Evolutionary conservation across 2,113 vertebrate species (phyloP), one percentile per base, ranked within the genome.

Genomic region (Trogon surrucura): DNA sequence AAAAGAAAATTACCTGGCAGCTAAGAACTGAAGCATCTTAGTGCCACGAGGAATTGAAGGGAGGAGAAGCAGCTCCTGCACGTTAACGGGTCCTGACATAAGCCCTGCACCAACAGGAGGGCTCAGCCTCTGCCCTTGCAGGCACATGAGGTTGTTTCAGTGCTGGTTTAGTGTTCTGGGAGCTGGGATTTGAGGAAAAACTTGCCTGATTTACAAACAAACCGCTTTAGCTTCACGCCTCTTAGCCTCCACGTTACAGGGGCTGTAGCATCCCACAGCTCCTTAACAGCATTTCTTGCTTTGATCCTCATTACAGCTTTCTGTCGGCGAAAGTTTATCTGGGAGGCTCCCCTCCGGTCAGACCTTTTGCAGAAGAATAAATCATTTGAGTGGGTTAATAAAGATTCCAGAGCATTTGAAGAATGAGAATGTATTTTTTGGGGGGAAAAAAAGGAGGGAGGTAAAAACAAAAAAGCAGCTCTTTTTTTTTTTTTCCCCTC

Each of bases 161-260:
- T 25, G 47, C 26, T 21, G 38, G 12, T 80, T 16, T 41, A 20
- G 3, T 14, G 3, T 15, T 41, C 51, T 75, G 53, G 60, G 26
- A 54, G 1, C 10, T 27, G 83, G 65, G 70, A 45, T 87, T 84
- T 34, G 44, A n/a, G 50, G 11, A 41, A n/a, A 72, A 80, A 47
- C 25, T 69, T 56, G 22, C 19, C 47, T 2, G 0, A 26, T 34
- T 60, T 51, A 34, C 0, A 0, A 61, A 5, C 4, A 23, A 80
- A 50, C 10, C 0, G 0, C 22, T 83, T 77, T 5, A 11, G 26
- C 20, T 16, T 56, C 41, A 1, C 2, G 1, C 20, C 26, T 8
- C 36, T 20, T 0, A 30, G 53, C 16, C 61, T 30, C 32, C 65
- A 0, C 3, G 1, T 13, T 10, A 6, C 60, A 38, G 83, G 69